Evolutionary conservation across 2,888 invertebrate genomes (phyloP), one percentile per base, ranked within the genome.

Genomic region (Syrista parreyssii): DNA sequence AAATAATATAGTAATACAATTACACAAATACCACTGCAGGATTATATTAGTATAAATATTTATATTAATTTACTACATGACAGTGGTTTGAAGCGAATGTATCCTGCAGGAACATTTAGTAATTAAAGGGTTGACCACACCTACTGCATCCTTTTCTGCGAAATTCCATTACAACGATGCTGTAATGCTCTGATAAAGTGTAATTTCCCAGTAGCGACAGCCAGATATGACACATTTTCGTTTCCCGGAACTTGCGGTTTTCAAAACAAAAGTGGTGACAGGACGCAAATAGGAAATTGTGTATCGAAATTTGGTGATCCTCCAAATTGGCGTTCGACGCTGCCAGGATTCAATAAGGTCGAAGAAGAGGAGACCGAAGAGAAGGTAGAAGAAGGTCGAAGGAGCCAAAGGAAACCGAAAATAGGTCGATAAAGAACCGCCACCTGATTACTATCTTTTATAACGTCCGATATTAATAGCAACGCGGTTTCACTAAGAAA

Each of bases 381-480:
- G 74, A 9, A 74, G 74, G 74, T 76, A 35, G 35, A 73, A 78
- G 71, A 76, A 78, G 68, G 68, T 76, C 68, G n/a, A 76, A 40
- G 40, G 34, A 40, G 73, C 73, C 69, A 78, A 76, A 68, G 74
- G 68, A 55, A 33, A 34, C 55, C 40, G 73, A 69, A 78, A 78
- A 76, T 78, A 78, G 74, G 72, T 33, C 32, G 30, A 81, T 12
- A 74, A 75, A 73, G 32, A n/a, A n/a, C 76, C 32, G 71, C 75
- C 76, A 71, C 82, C 80, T 12, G 84, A 78, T 76, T 35, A 76
- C 68, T 40, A 73, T 36, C 72, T 78, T 72, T 76, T 78, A 74
- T 33, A 74, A 35, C 55, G 15, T 33, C 30, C 6, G 33, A 12
- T 74, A 74, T 74, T 74, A 74, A 33, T 74, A 74, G 74, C 23